phyloP scores from a whole-genome alignment of 2,113 vertebrate species.

The Coryphaenoides rupestris region DNA sequence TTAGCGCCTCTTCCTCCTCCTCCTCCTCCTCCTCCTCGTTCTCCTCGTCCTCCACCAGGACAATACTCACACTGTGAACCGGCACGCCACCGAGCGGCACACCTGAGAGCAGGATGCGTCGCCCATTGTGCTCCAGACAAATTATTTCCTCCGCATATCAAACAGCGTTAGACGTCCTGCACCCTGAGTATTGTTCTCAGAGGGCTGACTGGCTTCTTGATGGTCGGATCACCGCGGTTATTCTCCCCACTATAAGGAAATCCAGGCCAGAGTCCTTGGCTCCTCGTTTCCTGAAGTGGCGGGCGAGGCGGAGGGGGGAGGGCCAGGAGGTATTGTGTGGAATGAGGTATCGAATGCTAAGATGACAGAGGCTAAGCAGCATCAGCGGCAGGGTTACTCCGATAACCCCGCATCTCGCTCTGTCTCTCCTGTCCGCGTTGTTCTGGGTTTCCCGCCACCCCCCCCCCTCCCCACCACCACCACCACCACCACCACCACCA shows the following conservation, averaged over 20 bases:
- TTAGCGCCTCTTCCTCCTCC: no score
- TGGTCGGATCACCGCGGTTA: slow-evolving; percentile 41
- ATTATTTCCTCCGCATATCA: slow-evolving; percentile 76
- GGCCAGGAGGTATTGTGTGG: slow-evolving; percentile 14
- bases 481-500: no score
- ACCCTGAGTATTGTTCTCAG: slow-evolving; percentile 57
- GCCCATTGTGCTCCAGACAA: slow-evolving; percentile 70
- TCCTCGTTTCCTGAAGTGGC: slow-evolving; percentile 53
- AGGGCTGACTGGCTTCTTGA: slow-evolving; percentile 20
- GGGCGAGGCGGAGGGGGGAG: slow-evolving; percentile 35
- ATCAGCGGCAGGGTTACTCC: no score
- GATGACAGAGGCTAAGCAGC: no score
- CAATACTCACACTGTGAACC: slow-evolving; percentile 13
- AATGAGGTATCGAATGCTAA: not conserved
- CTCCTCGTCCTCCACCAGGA: slow-evolving; percentile 23
- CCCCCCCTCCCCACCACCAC: no score
- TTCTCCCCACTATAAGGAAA: slow-evolving; percentile 51
- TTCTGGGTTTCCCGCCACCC: no score
- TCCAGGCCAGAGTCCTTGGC: slow-evolving; percentile 42
- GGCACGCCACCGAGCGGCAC: slow-evolving; percentile 24
- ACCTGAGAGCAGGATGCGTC: slow-evolving; percentile 58
- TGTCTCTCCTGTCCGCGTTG: no score
- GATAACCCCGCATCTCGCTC: no score
- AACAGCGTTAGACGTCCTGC: slow-evolving; percentile 69
- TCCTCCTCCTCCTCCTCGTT: slow-evolving; percentile 25